Evolutionary conservation across 2,797 vertebrate species (phyloP), one percentile per base, ranked within the genome.

Genomic region (Sternarchorhynchus goeldii): DNA sequence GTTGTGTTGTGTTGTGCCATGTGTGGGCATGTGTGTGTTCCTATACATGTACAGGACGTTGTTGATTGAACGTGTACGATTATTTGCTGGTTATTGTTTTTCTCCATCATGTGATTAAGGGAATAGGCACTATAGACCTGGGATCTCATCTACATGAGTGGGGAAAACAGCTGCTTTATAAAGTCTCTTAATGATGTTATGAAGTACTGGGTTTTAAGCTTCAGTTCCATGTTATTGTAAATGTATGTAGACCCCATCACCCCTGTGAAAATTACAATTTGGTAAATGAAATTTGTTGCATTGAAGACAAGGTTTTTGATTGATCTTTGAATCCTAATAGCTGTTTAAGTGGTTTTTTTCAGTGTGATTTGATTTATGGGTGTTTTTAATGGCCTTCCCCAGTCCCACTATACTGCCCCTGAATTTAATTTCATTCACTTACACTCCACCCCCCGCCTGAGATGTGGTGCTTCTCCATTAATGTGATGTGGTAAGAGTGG

Each of bases 361-460:
- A 36, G 56, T 31, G 32, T 71, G 20, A 70, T 57, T 84, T 74
- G 71, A 82, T 87, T 80, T 41, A 5, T 70, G 74, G 86, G 85
- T 83, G 85, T 83, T 74, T 31, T 58, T 59, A 73, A 12, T 76
- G 70, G 73, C 80, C 68, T 85, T 77, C 75, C 71, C 60, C 0
- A 18, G 86, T 88, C 79, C 89, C 88, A 90, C 85, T 86, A 73
- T 81, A 29, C 85, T 88, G 89, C 79, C 14, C 68, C 85, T 80
- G 39, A 89, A 90, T 88, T 87, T 83, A 81, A 83, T 88, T 87
- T 84, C 76, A 86, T 80, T 78, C 63, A 83, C 77, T 86, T 67
- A 71, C 72, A 83, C 29, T 39, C 75, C 75, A 53, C 21, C 45
- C 34, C 62, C 10, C 69, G 79, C 80, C 83, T 69, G 41, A 45